phyloP scores from a whole-genome alignment of 2,113 vertebrate species.

The Puffinus mauretanicus region DNA sequence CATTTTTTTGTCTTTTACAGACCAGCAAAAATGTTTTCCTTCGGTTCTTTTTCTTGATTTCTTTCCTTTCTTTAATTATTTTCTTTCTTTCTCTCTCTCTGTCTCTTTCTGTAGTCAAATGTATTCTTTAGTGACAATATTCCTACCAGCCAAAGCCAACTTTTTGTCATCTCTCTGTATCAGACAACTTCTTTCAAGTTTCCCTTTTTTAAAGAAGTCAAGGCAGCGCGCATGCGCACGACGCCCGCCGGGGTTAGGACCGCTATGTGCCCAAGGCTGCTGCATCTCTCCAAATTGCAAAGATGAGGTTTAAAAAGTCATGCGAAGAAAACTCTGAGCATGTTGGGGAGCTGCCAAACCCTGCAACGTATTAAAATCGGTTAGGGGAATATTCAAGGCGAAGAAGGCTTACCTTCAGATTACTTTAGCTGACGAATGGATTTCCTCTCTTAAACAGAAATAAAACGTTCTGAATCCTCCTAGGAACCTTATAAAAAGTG shows the following conservation, averaged over 20 bases:
- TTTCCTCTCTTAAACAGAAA: neutral
- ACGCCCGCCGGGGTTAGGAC: neutral
- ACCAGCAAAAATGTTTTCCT: conserved; percentile 9
- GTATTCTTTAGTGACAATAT: neutral
- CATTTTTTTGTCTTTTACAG: neutral
- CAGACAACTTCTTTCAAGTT: conserved; percentile 21
- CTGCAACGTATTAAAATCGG: fast-evolving
- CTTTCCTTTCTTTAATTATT: neutral
- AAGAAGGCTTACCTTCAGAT: neutral
- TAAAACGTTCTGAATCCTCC: neutral
- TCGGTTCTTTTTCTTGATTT: neutral
- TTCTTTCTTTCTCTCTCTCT: neutral
- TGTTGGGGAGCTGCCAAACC: neutral
- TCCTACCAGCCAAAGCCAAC: neutral
- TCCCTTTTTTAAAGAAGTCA: neutral
- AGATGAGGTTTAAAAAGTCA: neutral
- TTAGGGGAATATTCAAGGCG: neutral
- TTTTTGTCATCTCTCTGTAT: neutral
- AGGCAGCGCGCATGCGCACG: neutral
- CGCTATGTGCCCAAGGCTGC: neutral
- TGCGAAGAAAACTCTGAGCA: neutral
- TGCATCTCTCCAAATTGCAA: neutral
- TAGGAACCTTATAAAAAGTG: neutral
- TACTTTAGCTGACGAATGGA: neutral
- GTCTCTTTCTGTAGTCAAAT: neutral